phyloP scores from a whole-genome alignment of 2,888 invertebrate species.

The Hoplodrina blanda region DNA sequence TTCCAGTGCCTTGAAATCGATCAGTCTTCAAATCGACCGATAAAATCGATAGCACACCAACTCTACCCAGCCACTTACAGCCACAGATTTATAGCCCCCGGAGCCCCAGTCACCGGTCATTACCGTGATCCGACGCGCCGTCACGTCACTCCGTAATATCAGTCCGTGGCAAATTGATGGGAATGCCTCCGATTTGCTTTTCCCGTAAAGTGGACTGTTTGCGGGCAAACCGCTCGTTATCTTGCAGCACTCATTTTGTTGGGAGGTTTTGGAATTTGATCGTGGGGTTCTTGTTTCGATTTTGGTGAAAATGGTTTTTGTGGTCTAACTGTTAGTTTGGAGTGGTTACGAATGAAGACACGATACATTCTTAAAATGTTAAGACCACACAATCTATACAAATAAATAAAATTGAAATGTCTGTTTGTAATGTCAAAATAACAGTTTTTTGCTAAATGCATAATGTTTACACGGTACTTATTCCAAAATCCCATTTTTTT shows the following conservation, averaged over 20 bases:
- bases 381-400: too few relatives aligned
- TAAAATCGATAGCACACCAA: constrained; percentile 38
- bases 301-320: constrained; percentile 16
- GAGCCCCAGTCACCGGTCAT: constrained; percentile 67
- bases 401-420: too few relatives aligned
- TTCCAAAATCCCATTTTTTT: too few relatives aligned
- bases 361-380: background rate
- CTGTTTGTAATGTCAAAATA: too few relatives aligned
- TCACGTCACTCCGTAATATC: constrained; percentile 72
- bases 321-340: background rate
- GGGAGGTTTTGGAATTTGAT: constrained; percentile 54
- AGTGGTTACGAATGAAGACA: background rate
- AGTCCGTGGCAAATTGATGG: constrained; percentile 63
- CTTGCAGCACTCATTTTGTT: constrained; percentile 57
- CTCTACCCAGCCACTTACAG: constrained; percentile 65
- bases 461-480: too few relatives aligned
- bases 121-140: constrained; percentile 72
- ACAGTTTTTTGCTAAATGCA: too few relatives aligned
- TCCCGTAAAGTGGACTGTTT: constrained; percentile 66
- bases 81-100: constrained; percentile 72
- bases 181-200: constrained; percentile 65
- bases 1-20: background rate
- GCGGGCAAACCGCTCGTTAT: constrained; percentile 63
- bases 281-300: constrained; percentile 18
- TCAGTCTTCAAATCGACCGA: background rate